phyloP scores from a whole-genome alignment of 2,888 invertebrate genomes.

The Emmelina monodactyla region DNA sequence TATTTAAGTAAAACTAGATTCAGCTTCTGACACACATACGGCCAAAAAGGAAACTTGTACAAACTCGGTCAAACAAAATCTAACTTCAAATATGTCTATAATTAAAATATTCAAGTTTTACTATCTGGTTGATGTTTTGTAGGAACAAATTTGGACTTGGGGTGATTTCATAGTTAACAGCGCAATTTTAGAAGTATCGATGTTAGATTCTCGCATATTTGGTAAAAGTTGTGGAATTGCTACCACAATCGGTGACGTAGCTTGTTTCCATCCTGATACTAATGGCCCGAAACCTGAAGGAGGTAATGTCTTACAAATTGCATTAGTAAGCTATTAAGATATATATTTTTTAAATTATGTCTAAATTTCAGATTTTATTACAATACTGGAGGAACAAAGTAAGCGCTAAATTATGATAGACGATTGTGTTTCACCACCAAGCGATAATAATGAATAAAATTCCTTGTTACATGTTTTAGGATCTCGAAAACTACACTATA shows the following conservation, averaged over 20 bases:
- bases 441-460: background rate
- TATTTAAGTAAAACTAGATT: no score
- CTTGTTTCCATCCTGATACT: background rate
- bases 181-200: constrained; percentile 71
- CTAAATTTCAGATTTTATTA: constrained; percentile 31
- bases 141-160: constrained; percentile 67
- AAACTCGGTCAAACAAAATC: no score
- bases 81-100: no score
- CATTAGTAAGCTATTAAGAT: background rate
- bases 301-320: background rate
- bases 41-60: no score
- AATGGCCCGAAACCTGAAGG: background rate
- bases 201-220: constrained; percentile 67
- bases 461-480: background rate
- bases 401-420: no score
- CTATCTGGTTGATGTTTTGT: constrained; percentile 7
- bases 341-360: constrained; percentile 1
- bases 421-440: background rate
- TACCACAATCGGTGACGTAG: constrained; percentile 71
- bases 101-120: background rate
- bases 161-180: constrained; percentile 73
- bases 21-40: no score
- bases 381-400: constrained; percentile 31
- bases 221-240: constrained; percentile 70
- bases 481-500: constrained; percentile 20